Conservation (phyloP, 2,888 invertebrate species). For the Stratiomys singularior region DNA sequence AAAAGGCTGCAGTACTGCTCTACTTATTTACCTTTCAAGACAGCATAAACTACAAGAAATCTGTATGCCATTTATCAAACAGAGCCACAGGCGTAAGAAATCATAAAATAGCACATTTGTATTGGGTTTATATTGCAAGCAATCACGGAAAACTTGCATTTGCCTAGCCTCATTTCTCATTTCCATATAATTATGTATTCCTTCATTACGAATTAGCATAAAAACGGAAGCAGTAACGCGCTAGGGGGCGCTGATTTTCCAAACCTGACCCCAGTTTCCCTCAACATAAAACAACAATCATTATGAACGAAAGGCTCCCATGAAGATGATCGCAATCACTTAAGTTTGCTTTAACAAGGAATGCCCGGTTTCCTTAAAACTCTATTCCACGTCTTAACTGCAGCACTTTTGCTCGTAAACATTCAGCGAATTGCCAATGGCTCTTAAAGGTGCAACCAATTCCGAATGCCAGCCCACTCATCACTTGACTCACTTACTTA, state of each 20-base stretch:
- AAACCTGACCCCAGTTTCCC: neutral
- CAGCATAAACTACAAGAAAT: no score
- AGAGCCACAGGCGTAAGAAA: no score
- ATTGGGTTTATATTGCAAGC: no score
- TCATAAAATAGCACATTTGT: no score
- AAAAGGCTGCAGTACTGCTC: no score
- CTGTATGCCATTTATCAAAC: no score
- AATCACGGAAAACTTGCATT: neutral
- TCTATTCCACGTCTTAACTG: neutral
- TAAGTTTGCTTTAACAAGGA: neutral
- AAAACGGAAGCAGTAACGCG: slow-evolving; percentile 1
- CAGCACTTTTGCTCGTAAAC: neutral
- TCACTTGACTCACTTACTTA: neutral
- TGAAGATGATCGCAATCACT: neutral
- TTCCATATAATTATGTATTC: neutral
- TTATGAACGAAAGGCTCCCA: neutral
- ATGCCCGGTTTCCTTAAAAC: neutral
- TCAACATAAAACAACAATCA: neutral
- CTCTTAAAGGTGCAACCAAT: neutral
- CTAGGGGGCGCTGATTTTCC: neutral
- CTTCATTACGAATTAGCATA: neutral
- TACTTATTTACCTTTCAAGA: no score
- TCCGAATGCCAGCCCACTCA: neutral
- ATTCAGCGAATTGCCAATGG: neutral
- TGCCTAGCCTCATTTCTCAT: neutral